phyloP scores from a whole-genome alignment of 2,888 invertebrate genomes.

The Oscheius sp. region DNA sequence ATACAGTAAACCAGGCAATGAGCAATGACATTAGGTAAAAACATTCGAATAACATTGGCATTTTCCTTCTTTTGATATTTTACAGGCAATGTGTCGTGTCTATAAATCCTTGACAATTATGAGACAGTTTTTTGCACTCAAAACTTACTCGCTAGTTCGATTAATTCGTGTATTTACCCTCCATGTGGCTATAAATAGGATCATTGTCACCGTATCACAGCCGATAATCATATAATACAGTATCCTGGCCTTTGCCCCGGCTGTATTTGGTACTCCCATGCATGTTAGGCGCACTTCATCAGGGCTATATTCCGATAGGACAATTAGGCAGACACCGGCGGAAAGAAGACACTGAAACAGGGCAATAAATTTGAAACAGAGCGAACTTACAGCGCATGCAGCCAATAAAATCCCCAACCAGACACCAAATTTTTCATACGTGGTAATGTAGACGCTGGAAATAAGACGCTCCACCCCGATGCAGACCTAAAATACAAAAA shows the following conservation, averaged over 20 bases:
- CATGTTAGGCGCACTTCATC: constrained; percentile 10
- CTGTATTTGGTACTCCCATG: constrained; percentile 17
- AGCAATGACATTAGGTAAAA: constrained; percentile 26
- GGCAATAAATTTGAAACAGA: neutral
- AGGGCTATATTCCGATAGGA: constrained; percentile 10
- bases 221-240: constrained; percentile 18
- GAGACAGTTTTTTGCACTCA: neutral
- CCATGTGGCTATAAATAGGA: neutral
- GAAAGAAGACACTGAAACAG: neutral
- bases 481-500: constrained; percentile 11
- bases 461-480: constrained; percentile 22
- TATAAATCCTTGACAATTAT: neutral
- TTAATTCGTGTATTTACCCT: neutral
- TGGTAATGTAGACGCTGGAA: constrained; percentile 10
- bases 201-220: constrained; percentile 4
- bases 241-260: constrained; percentile 11
- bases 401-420: neutral
- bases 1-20: constrained; percentile 23
- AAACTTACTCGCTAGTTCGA: neutral
- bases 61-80: constrained; percentile 28
- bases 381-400: neutral
- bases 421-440: constrained; percentile 16
- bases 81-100: constrained; percentile 10
- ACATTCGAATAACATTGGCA: constrained; percentile 15
- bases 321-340: constrained; percentile 2